phyloP scores from a whole-genome alignment of 2,113 vertebrate genomes.

The Delphinapterus leucas region DNA sequence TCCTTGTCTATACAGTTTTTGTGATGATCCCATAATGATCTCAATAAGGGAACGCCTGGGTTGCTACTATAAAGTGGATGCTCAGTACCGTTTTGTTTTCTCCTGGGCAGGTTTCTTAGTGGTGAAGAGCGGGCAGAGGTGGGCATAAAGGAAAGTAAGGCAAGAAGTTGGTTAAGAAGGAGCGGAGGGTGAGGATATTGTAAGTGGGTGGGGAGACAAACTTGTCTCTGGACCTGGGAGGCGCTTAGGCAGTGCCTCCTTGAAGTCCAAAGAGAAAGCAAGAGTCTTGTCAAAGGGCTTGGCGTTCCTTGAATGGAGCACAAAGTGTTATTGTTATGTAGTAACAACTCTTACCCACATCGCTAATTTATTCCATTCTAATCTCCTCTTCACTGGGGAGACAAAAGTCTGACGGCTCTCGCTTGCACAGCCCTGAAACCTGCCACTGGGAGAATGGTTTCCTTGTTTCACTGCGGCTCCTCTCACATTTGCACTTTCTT shows the following conservation, averaged over 20 bases:
- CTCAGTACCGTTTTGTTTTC: neutral
- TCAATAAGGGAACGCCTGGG: neutral
- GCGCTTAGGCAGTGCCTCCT: neutral
- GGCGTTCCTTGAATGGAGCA: constrained; percentile 40
- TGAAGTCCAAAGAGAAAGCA: constrained; percentile 1
- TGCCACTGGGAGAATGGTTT: constrained; percentile 36
- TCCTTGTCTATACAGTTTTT: neutral
- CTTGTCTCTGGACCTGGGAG: neutral
- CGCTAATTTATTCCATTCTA: constrained; percentile 35
- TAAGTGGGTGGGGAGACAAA: neutral
- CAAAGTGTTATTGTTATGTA: constrained; percentile 56
- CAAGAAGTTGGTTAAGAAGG: neutral
- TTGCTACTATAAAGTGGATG: neutral
- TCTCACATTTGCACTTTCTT: constrained; percentile 64
- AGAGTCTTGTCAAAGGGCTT: neutral
- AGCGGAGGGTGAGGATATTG: neutral
- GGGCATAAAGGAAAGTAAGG: neutral
- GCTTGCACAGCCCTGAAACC: neutral
- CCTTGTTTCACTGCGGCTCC: constrained; percentile 40
- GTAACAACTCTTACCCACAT: neutral
- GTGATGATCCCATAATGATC: neutral
- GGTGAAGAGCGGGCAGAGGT: neutral
- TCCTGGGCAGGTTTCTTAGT: neutral
- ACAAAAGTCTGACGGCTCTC: constrained; percentile 30
- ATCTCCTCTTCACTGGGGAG: constrained; percentile 56